Evolutionary conservation across 2,888 invertebrate species (phyloP), one percentile per base, ranked within the genome.

Genomic region (Leucoma salicis): DNA sequence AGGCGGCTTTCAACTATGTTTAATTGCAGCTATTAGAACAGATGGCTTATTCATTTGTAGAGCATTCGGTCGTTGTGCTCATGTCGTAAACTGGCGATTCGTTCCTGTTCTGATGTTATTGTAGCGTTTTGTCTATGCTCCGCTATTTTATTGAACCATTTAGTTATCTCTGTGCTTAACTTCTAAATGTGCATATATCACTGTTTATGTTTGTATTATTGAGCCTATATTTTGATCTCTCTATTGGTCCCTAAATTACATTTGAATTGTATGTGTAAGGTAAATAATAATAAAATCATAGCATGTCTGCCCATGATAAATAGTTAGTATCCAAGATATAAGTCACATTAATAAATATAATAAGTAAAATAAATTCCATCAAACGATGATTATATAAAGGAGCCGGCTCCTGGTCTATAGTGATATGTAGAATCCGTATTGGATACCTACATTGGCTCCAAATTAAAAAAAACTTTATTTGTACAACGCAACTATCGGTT

Each of bases 41-140:
- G 88, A 89, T 89, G 87, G 88, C 89, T 88, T 89, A 88, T 88
- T 88, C 89, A 89, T 88, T 88, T 88, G 88, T 89, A 88, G 87
- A 88, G 83, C 87, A 88, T 69, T 85, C 84, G 87, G 80, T 82
- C 85, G 85, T 82, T 81, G 85, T 75, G 82, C 78, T 83, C 80
- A 76, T 80, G 86, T 89, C 88, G 88, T 88, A 88, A 88, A 88
- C 85, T 85, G 78, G 82, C 81, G 80, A 87, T 89, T 84, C 82
- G 87, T 87, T 87, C 86, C 81, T 82, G 86, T 87, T 85, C 84
- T 84, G 85, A 83, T 86, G 88, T 88, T 88, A 89, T 88, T 88
- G 89, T 88, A 87, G 81, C 87, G 74, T 88, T 89, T 88, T 88
- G 88, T 89, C 89, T 88, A 87, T 86, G 89, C 83, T 82, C 82